These are phyloP conservation scores for Myathropa florea DNA, from an alignment of 2,888 invertebrate genomes.

Conservation along the genomic window DNA sequence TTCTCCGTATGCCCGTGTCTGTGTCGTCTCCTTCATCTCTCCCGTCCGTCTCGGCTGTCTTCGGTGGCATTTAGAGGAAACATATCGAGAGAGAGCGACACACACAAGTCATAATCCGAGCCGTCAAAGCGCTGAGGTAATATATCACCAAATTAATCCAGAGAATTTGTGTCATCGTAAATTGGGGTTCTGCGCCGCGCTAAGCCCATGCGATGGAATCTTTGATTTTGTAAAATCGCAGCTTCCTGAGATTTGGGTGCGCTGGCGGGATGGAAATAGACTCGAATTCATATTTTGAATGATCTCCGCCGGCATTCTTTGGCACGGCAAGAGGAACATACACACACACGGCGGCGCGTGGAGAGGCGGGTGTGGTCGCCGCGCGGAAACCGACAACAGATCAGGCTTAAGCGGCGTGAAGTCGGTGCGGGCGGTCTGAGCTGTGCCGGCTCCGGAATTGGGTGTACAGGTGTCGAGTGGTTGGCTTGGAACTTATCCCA, in stretches of 20 bases:
- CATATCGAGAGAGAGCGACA: too few species aligned
- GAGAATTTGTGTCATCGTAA: conserved; percentile 18
- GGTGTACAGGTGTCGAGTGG: neutral
- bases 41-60: too few species aligned
- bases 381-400: neutral
- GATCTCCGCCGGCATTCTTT: too few species aligned
- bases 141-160: conserved; percentile 26
- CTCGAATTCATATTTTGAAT: neutral
- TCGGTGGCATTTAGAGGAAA: neutral
- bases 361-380: neutral
- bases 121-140: neutral
- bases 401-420: neutral
- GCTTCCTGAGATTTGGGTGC: neutral
- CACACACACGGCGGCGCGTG: neutral
- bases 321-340: too few species aligned
- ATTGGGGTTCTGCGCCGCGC: conserved; percentile 1
- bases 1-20: neutral
- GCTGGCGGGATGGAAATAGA: neutral
- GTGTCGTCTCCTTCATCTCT: neutral
- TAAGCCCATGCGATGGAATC: neutral
- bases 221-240: neutral
- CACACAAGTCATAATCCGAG: conserved; percentile 4
- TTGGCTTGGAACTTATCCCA: neutral
- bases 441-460: neutral
- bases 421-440: neutral